Evolutionary conservation across 1,140 invertebrate genomes (phyloP).

Genomic region (Sycobia sp.): DNA sequence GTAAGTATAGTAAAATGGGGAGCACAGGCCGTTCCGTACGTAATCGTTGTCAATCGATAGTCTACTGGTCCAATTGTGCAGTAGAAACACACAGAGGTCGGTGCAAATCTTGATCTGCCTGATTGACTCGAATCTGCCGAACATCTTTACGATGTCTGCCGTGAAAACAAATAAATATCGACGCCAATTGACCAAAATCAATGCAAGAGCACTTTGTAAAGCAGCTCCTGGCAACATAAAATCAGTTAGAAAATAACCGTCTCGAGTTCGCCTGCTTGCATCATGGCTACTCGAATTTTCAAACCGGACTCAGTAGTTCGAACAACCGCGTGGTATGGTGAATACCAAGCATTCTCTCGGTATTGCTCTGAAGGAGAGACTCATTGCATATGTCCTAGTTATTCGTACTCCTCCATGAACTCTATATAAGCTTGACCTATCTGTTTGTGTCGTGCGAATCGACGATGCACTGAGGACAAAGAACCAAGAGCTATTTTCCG

Average conservation of each 20-base stretch:
- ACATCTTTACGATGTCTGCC: slow-evolving; percentile 45
- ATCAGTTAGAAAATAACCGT: slow-evolving; percentile 9
- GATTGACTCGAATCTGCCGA: slow-evolving; percentile 41
- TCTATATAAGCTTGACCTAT: slow-evolving; percentile 34
- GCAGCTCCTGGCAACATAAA: not conserved
- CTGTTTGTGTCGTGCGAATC: slow-evolving; percentile 9
- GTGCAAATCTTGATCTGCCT: too few relatives aligned
- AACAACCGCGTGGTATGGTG: too few relatives aligned
- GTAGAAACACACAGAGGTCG: slow-evolving; percentile 39
- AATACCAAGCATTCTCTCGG: not conserved
- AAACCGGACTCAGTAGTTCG: too few relatives aligned
- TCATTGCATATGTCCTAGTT: slow-evolving; percentile 40
- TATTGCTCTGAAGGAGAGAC: slow-evolving; percentile 4
- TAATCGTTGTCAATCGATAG: too few relatives aligned
- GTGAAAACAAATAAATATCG: too few relatives aligned
- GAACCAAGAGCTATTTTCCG: too few relatives aligned
- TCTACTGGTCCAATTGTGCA: not conserved
- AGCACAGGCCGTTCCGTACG: too few relatives aligned
- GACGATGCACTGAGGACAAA: too few relatives aligned
- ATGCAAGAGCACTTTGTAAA: too few relatives aligned
- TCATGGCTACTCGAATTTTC: slow-evolving; percentile 19
- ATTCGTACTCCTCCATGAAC: too few relatives aligned
- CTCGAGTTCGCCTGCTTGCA: slow-evolving; percentile 1
- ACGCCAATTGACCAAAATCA: too few relatives aligned
- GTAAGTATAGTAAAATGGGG: not conserved